A percentile compares a stretch with the other conserved stretches of the same genome.
Evolutionary conservation across 2,797 vertebrate species (phyloP).

Genomic region (Ctenosaura bakeri): DNA sequence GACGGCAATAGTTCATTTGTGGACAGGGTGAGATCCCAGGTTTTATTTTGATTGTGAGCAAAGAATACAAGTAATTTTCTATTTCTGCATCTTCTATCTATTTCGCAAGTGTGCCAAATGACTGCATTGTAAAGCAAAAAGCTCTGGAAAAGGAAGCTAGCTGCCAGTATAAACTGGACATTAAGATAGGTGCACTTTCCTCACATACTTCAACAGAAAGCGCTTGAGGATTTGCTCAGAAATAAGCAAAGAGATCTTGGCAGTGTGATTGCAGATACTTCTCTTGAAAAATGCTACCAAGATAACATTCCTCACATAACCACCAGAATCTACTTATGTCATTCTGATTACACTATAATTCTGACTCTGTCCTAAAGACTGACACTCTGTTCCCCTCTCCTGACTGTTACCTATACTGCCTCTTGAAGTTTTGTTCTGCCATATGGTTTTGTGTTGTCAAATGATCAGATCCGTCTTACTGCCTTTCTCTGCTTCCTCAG

Average conservation of each 20-base stretch:
- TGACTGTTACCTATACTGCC: not conserved
- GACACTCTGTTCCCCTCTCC: slow-evolving; percentile 39
- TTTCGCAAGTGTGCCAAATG: slow-evolving; percentile 38
- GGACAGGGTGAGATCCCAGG: slow-evolving; percentile 8
- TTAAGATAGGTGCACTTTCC: not conserved
- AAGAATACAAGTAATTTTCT: not conserved
- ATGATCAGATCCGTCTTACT: slow-evolving; percentile 12
- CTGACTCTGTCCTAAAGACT: slow-evolving; percentile 73
- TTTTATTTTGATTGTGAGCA: slow-evolving; percentile 27
- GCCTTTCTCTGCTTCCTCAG: not conserved
- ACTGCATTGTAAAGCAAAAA: slow-evolving; percentile 34
- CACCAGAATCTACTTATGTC: slow-evolving; percentile 54
- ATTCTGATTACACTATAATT: slow-evolving; percentile 67
- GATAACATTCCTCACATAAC: slow-evolving; percentile 38
- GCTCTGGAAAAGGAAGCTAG: slow-evolving; percentile 6
- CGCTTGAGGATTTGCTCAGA: slow-evolving; percentile 35
- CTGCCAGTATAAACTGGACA: slow-evolving; percentile 11
- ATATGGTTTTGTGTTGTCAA: slow-evolving; percentile 75
- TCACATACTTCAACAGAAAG: slow-evolving; percentile 1
- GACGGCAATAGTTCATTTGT: slow-evolving; percentile 42
- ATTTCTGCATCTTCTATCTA: slow-evolving; percentile 38
- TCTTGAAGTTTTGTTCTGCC: slow-evolving; percentile 75
- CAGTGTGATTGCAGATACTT: slow-evolving; percentile 36
- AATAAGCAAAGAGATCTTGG: slow-evolving; percentile 49
- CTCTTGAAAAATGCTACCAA: slow-evolving; percentile 41